Percentiles rank a stretch among this genome's conserved stretches.
These are phyloP conservation scores for Sphenodon punctatus DNA, from an alignment of 2,797 vertebrate genomes.

Conservation along the genomic window DNA sequence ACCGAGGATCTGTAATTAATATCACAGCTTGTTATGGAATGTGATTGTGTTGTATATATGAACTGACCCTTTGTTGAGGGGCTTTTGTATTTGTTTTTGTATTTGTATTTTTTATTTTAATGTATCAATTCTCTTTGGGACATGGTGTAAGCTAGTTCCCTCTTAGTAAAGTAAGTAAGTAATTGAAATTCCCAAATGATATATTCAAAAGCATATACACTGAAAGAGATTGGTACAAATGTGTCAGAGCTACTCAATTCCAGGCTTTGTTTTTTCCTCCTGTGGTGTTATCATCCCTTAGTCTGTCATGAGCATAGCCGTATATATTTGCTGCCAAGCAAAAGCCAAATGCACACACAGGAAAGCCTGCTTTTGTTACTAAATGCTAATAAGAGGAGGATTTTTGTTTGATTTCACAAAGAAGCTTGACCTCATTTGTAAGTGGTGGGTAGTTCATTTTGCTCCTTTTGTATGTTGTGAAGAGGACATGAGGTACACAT, in stretches of 20 bases:
- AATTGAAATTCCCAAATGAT: neutral
- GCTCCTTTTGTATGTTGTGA: neutral
- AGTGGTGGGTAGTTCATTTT: neutral
- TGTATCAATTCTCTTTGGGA: too few species aligned
- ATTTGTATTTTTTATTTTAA: too few species aligned
- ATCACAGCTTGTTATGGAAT: too few species aligned
- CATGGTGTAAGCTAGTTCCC: too few species aligned
- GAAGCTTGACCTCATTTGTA: neutral
- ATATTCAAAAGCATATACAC: neutral
- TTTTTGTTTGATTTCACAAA: neutral
- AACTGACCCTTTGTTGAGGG: too few species aligned
- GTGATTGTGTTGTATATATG: too few species aligned
- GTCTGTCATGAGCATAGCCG: neutral
- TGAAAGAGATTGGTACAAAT: neutral
- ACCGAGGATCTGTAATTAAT: too few species aligned
- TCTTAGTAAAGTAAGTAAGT: too few species aligned
- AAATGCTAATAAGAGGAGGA: neutral
- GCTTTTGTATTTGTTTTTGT: too few species aligned
- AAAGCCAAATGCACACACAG: neutral
- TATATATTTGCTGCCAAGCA: conserved; percentile 22
- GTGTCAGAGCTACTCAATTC: neutral
- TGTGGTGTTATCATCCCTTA: neutral
- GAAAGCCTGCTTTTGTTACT: neutral
- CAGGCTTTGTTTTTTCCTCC: neutral
- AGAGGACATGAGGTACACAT: neutral